Conservation (phyloP, 2,113 vertebrate genomes). For the Copsychus sechellarum region DNA sequence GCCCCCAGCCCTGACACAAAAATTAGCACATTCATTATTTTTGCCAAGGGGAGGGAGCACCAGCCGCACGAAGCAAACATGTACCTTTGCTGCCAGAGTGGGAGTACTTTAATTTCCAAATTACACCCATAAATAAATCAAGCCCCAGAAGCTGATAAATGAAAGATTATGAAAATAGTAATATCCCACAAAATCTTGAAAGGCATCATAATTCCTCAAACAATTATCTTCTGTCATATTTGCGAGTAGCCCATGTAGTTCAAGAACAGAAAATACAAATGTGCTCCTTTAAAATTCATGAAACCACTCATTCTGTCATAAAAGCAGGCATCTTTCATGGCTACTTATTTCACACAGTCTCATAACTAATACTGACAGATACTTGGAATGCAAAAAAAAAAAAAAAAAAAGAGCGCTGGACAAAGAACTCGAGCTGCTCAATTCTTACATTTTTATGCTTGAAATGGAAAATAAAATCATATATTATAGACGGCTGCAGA, state of each 20-base stretch:
- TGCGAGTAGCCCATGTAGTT: slow-evolving; percentile 45
- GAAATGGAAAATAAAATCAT: slow-evolving; percentile 48
- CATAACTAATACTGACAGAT: slow-evolving; percentile 65
- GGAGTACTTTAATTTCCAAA: slow-evolving; percentile 52
- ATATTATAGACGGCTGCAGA: slow-evolving; percentile 18
- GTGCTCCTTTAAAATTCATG: slow-evolving; percentile 61
- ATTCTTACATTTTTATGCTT: slow-evolving; percentile 46
- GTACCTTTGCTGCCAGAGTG: slow-evolving; percentile 32
- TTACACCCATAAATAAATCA: slow-evolving; percentile 59
- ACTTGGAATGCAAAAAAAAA: slow-evolving; percentile 50
- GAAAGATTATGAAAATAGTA: slow-evolving; percentile 61
- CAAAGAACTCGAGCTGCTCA: slow-evolving; percentile 42
- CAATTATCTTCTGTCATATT: slow-evolving; percentile 61
- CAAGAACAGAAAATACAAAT: slow-evolving; percentile 57
- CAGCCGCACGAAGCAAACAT: slow-evolving; percentile 15
- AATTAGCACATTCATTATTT: slow-evolving; percentile 36
- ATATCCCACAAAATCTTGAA: slow-evolving; percentile 55
- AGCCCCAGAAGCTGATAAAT: slow-evolving; percentile 28
- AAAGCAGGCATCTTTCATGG: slow-evolving; percentile 57
- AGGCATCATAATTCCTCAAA: slow-evolving; percentile 65
- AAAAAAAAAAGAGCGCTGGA: slow-evolving; percentile 8
- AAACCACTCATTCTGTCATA: slow-evolving; percentile 59
- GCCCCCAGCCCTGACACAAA: background rate
- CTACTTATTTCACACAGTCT: slow-evolving; percentile 65
- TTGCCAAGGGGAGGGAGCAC: background rate